A percentile compares a stretch with the other conserved stretches of the same genome.
Evolutionary conservation across 2,888 invertebrate genomes (phyloP).

Genomic region (Acanthosepion pharaonis): DNA sequence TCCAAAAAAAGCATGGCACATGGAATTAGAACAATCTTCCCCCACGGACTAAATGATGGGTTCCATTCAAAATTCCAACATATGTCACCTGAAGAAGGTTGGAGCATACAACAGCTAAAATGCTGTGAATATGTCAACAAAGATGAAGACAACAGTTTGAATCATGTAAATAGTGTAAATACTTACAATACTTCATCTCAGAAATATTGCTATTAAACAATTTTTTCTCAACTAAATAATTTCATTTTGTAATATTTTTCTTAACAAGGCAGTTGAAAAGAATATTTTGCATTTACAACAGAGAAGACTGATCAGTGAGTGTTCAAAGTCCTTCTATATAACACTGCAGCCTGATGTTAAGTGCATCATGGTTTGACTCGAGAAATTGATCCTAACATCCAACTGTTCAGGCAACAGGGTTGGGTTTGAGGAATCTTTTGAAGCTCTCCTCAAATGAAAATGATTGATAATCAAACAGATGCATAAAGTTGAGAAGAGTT

Average conservation of each 20-base stretch:
- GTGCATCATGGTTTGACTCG: neutral
- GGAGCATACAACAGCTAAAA: too few species aligned
- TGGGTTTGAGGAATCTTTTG: neutral
- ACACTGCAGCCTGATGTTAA: neutral
- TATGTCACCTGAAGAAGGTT: too few species aligned
- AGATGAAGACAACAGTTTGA: too few species aligned
- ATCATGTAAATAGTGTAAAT: too few species aligned
- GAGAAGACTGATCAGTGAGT: neutral
- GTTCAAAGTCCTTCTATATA: neutral
- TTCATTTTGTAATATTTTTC: neutral
- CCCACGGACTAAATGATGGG: too few species aligned
- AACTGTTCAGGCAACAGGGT: conserved; percentile 15
- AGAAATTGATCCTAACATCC: neutral
- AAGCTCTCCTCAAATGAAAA: neutral
- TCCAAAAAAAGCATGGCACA: too few species aligned
- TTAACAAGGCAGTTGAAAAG: neutral
- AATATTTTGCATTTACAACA: neutral
- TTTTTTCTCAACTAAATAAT: neutral
- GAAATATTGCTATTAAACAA: neutral
- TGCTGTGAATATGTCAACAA: too few species aligned
- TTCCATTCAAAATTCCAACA: too few species aligned
- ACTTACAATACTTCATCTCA: too few species aligned
- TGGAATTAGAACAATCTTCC: too few species aligned
- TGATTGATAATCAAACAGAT: conserved; percentile 33
- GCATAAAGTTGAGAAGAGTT: neutral